Evolutionary conservation across 2,888 invertebrate genomes (phyloP).

Genomic region (Reticulitermes lucifugus): DNA sequence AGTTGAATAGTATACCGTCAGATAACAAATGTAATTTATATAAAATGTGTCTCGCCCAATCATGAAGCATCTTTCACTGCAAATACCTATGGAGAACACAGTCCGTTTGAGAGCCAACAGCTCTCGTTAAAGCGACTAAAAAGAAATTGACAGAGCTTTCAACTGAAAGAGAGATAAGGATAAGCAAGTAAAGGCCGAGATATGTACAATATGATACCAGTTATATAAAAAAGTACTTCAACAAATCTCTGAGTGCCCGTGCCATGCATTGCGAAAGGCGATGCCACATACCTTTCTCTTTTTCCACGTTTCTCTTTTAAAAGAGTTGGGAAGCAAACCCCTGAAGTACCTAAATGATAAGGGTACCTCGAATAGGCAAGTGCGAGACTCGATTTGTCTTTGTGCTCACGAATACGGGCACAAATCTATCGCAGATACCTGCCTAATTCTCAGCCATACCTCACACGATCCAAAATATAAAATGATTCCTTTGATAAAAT

Average conservation of each 20-base stretch:
- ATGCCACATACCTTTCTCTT: not conserved
- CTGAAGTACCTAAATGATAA: slow-evolving; percentile 25
- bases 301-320: not conserved
- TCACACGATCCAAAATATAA: not conserved
- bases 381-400: slow-evolving; percentile 1
- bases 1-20: no score
- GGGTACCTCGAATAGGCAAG: not conserved
- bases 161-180: not conserved
- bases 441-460: slow-evolving; percentile 19
- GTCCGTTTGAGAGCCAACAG: slow-evolving; percentile 18
- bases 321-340: slow-evolving; percentile 3
- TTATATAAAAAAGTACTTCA: slow-evolving; percentile 7
- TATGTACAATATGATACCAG: slow-evolving; percentile 19
- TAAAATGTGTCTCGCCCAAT: no score
- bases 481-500: not conserved
- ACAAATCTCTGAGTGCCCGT: not conserved
- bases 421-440: slow-evolving; percentile 26
- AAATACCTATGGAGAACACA: not conserved
- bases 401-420: not conserved
- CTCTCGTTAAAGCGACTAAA: slow-evolving; percentile 4
- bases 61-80: not conserved
- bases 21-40: no score
- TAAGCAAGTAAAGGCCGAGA: not conserved
- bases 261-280: not conserved
- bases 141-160: slow-evolving; percentile 15